Conservation (phyloP, 2,113 vertebrate species). For the Podocnemis expansa region DNA sequence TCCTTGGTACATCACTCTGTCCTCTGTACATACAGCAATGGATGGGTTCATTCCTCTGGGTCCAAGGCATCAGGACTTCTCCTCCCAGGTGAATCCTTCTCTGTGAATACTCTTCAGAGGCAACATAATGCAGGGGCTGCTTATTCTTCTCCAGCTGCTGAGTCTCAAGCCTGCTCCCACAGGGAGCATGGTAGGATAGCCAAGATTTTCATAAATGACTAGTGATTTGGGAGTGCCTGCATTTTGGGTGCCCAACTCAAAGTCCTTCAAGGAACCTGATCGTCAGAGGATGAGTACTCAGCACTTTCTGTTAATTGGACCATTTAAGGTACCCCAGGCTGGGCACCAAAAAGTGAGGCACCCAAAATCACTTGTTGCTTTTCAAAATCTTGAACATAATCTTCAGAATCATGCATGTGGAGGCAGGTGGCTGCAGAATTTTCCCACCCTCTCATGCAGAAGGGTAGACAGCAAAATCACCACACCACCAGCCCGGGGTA, state of each 20-base stretch:
- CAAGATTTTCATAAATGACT: neutral
- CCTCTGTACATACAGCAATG: neutral
- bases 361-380: conserved; percentile 3
- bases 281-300: neutral
- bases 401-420: neutral
- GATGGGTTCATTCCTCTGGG: neutral
- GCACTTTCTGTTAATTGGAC: conserved; percentile 12
- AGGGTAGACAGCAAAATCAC: neutral
- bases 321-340: neutral
- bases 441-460: conserved; percentile 12
- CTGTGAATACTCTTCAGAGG: neutral
- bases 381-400: conserved; percentile 10
- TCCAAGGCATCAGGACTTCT: neutral
- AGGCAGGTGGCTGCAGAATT: neutral
- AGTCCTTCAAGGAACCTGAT: neutral
- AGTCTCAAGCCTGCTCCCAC: neutral
- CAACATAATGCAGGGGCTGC: neutral
- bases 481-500: neutral
- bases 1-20: neutral
- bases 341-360: neutral
- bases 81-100: neutral
- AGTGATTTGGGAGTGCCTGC: neutral
- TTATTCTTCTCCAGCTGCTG: neutral
- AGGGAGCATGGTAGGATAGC: neutral
- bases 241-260: neutral